A percentile compares a stretch with the other conserved stretches of the same genome.
These are phyloP conservation scores for Sylvilagus bachmani DNA, from an alignment of 2,113 vertebrate species.

Conservation along the genomic window DNA sequence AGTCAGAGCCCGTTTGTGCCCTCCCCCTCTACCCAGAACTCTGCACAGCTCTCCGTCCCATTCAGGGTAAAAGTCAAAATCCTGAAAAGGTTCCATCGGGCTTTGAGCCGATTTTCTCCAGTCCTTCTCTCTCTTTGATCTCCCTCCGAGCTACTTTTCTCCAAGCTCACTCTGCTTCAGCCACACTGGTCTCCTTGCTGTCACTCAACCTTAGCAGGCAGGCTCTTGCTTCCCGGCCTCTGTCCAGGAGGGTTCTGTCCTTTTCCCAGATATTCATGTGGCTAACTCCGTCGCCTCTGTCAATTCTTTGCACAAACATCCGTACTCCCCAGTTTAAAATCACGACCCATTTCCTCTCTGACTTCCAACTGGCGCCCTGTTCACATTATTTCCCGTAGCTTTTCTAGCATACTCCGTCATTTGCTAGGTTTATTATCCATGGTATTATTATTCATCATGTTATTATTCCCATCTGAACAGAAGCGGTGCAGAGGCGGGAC, in stretches of 20 bases:
- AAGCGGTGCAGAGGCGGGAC: not conserved
- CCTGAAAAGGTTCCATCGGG: not conserved
- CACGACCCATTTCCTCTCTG: not conserved
- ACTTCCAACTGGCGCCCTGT: not conserved
- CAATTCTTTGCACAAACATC: not conserved
- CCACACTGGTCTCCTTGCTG: not conserved
- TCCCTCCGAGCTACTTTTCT: not conserved
- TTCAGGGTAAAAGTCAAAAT: not conserved
- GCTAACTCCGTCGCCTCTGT: not conserved
- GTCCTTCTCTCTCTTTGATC: not conserved
- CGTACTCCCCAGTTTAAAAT: not conserved
- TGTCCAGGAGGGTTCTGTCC: no score
- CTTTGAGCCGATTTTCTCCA: no score
- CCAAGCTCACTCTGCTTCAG: not conserved
- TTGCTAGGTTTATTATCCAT: not conserved
- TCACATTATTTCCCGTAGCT: not conserved
- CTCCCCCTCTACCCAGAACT: not conserved
- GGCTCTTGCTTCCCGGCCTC: not conserved
- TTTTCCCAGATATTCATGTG: accelerated
- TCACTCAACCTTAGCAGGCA: not conserved
- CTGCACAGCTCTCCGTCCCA: not conserved
- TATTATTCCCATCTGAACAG: not conserved
- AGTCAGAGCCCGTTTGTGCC: accelerated
- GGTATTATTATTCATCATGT: no score
- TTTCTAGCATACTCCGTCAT: not conserved